phyloP scores from a whole-genome alignment of 2,113 vertebrate species.

The Argyrosomus japonicus region DNA sequence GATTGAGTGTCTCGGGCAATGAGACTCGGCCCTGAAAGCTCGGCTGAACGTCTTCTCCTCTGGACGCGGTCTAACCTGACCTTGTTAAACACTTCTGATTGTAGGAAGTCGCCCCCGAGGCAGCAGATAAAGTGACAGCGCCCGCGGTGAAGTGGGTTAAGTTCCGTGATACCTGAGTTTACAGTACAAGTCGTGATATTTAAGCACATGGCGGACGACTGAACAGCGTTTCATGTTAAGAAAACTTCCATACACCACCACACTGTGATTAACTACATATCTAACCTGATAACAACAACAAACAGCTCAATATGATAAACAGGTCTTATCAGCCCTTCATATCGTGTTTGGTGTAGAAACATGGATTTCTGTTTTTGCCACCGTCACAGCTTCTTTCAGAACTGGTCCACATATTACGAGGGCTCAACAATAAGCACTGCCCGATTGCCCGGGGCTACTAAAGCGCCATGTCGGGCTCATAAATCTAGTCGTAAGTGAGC shows the following conservation, averaged over 20 bases:
- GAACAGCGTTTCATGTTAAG: neutral
- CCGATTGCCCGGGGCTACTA: too few species aligned
- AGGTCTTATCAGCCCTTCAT: neutral
- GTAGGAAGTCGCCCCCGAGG: neutral
- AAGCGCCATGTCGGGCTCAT: too few species aligned
- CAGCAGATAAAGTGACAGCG: slow-evolving; percentile 2
- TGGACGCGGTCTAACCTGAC: neutral
- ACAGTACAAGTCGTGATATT: neutral
- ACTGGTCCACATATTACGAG: neutral
- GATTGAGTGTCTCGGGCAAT: neutral
- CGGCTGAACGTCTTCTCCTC: neutral
- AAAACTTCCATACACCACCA: neutral
- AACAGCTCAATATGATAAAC: neutral
- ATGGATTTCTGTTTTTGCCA: neutral
- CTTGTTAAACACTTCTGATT: neutral
- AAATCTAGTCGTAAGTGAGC: too few species aligned
- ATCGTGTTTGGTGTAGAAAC: slow-evolving; percentile 10
- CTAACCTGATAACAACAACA: neutral
- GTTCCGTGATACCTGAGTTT: neutral
- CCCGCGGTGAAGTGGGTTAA: neutral
- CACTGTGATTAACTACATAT: neutral
- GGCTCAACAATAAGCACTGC: too few species aligned
- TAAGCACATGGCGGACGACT: neutral
- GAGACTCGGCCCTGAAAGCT: neutral
- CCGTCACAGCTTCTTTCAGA: neutral